Conservation (phyloP, 2,888 invertebrate species). For the Vanessa cardui region DNA sequence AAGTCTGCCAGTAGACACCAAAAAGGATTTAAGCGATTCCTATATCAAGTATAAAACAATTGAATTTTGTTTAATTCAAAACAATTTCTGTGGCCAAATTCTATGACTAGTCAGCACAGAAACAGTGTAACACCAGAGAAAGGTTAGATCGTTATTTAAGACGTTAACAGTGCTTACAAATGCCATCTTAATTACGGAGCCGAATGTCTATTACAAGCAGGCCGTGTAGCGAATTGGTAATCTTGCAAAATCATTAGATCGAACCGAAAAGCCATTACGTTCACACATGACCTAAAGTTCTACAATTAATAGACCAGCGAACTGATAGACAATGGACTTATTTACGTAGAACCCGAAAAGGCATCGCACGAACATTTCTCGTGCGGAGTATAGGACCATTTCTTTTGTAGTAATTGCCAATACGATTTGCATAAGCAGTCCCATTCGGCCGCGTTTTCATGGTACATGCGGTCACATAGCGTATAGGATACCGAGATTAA, state of each 20-base stretch:
- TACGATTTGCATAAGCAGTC: constrained; percentile 67
- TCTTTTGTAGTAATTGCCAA: constrained; percentile 73
- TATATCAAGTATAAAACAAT: not conserved
- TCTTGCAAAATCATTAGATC: constrained; percentile 33
- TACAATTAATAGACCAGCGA: constrained; percentile 47
- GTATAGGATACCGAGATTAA: constrained; percentile 3
- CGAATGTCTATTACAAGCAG: constrained; percentile 27
- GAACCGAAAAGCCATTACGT: constrained; percentile 32
- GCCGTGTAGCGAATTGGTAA: constrained; percentile 31
- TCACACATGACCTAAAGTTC: constrained; percentile 42
- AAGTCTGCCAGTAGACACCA: no score
- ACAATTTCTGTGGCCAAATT: not conserved
- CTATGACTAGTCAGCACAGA: constrained; percentile 4
- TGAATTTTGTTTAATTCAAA: not conserved
- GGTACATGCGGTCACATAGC: constrained; percentile 29
- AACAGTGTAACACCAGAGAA: constrained; percentile 38
- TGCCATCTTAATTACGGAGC: constrained; percentile 39
- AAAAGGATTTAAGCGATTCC: not conserved
- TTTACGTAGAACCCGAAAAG: constrained; percentile 61
- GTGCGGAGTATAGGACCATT: constrained; percentile 55
- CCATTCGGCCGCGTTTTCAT: constrained; percentile 44
- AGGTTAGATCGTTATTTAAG: constrained; percentile 38
- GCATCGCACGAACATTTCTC: constrained; percentile 59
- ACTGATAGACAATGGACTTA: constrained; percentile 54
- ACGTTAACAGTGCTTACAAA: constrained; percentile 36